A percentile compares a stretch with the other conserved stretches of the same genome.
phyloP scores from a whole-genome alignment of 1,140 invertebrate species.

The Drosophila parvula region DNA sequence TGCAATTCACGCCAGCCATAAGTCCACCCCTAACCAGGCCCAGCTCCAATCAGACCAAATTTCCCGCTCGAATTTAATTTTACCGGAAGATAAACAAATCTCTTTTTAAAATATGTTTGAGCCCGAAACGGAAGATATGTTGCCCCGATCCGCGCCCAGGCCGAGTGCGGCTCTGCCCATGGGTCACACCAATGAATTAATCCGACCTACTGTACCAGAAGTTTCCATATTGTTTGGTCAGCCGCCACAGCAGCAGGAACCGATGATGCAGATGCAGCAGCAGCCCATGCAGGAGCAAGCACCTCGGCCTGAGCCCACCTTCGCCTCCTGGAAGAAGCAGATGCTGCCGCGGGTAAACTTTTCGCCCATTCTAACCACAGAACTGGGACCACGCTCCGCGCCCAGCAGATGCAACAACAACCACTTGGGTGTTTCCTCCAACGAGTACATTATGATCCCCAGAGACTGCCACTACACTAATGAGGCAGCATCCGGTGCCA shows the following conservation, averaged over 20 bases:
- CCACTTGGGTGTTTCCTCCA: constrained; percentile 23
- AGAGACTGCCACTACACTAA: constrained; percentile 31
- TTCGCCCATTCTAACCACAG: constrained; percentile 58
- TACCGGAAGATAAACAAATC: background rate
- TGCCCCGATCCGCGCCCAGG: constrained; percentile 68
- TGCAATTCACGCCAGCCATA: background rate
- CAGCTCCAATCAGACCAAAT: constrained; percentile 38
- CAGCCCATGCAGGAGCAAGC: constrained; percentile 13
- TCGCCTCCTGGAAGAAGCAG: constrained; percentile 78
- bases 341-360: constrained; percentile 72
- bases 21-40: constrained; percentile 5
- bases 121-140: constrained; percentile 78
- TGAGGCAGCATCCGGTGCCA: constrained; percentile 3
- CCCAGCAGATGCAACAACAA: constrained; percentile 1
- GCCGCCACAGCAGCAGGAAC: constrained; percentile 43
- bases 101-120: constrained; percentile 65
- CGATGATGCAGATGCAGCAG: constrained; percentile 19
- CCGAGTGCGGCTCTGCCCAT: constrained; percentile 60
- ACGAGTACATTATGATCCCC: constrained; percentile 52
- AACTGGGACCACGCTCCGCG: constrained; percentile 51
- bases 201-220: constrained; percentile 71
- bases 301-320: constrained; percentile 21
- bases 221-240: constrained; percentile 76
- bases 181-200: constrained; percentile 46
- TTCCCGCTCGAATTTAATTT: constrained; percentile 69